Evolutionary conservation across 2,797 vertebrate genomes (phyloP).

Genomic region (Lutjanus argentimaculatus): DNA sequence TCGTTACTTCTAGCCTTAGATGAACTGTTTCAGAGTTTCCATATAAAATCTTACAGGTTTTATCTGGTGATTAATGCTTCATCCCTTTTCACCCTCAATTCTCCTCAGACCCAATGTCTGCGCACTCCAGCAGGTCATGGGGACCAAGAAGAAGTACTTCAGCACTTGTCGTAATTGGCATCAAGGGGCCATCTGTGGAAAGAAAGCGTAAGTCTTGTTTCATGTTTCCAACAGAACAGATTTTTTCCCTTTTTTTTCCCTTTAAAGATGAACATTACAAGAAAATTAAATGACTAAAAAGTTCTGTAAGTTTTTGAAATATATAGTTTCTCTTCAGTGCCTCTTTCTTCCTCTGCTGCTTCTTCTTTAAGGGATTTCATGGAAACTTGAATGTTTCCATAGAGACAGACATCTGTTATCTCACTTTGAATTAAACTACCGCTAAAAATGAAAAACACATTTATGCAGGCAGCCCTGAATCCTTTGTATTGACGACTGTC

Average conservation of each 20-base stretch:
- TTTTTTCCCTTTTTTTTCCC: slow-evolving; percentile 13
- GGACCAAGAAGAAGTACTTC: slow-evolving; percentile 98
- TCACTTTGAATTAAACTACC: slow-evolving; percentile 43
- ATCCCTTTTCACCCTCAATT: slow-evolving; percentile 31
- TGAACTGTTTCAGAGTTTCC: slow-evolving; percentile 15
- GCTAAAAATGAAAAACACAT: slow-evolving; percentile 70
- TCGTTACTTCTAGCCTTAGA: too few relatives aligned
- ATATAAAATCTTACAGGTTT: neutral
- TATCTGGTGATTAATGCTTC: slow-evolving; percentile 21
- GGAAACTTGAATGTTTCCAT: slow-evolving; percentile 67
- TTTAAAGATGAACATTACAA: slow-evolving; percentile 27
- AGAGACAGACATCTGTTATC: slow-evolving; percentile 74
- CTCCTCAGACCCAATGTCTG: slow-evolving; percentile 93
- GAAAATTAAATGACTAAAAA: slow-evolving; percentile 26
- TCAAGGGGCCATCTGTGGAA: slow-evolving; percentile 95
- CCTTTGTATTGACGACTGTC: slow-evolving; percentile 37
- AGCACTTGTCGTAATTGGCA: slow-evolving; percentile 99
- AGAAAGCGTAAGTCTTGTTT: slow-evolving; percentile 94
- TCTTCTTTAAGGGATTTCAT: slow-evolving; percentile 24
- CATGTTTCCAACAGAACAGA: slow-evolving; percentile 37
- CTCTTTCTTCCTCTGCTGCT: slow-evolving; percentile 7
- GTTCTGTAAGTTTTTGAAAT: slow-evolving; percentile 4
- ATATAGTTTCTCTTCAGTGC: slow-evolving; percentile 2
- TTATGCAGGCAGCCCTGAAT: slow-evolving; percentile 34
- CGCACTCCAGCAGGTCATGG: slow-evolving; percentile 96